Conservation (phyloP, 2,113 vertebrate species). For the Elephantulus edwardii region DNA sequence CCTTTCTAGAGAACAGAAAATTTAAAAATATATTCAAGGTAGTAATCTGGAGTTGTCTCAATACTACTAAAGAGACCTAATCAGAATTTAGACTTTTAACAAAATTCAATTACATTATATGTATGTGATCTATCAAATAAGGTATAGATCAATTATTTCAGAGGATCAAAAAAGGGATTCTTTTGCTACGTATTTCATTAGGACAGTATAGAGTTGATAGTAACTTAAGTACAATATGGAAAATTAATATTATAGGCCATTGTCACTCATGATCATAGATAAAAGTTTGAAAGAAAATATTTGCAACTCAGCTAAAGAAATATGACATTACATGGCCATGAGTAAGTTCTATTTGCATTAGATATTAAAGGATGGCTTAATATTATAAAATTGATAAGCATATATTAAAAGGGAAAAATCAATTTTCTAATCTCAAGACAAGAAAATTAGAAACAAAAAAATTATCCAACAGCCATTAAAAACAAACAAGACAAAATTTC, state of each 20-base stretch:
- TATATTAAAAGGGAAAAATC: not conserved
- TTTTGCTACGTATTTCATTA: slow-evolving; percentile 17
- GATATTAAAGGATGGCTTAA: not conserved
- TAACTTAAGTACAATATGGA: not conserved
- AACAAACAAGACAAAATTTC: too few relatives aligned
- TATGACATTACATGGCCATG: not conserved
- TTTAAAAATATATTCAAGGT: slow-evolving; percentile 10
- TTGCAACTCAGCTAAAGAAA: not conserved
- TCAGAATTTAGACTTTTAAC: not conserved
- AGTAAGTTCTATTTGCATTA: not conserved
- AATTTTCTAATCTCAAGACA: not conserved
- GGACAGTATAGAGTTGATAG: not conserved
- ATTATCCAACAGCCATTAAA: too few relatives aligned
- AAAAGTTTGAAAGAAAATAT: not conserved
- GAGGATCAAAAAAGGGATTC: not conserved
- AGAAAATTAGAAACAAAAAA: not conserved
- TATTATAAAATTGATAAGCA: slow-evolving; percentile 8
- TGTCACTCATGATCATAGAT: not conserved
- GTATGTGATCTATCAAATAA: not conserved
- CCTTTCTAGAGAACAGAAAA: not conserved
- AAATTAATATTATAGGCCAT: not conserved
- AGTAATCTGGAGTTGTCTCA: not conserved
- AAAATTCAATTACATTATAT: not conserved
- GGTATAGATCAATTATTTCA: not conserved
- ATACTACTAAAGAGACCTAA: not conserved